Base-by-base conservation (phyloP, 1,140 invertebrate genomes). In the Megalopta genalis region DNA sequence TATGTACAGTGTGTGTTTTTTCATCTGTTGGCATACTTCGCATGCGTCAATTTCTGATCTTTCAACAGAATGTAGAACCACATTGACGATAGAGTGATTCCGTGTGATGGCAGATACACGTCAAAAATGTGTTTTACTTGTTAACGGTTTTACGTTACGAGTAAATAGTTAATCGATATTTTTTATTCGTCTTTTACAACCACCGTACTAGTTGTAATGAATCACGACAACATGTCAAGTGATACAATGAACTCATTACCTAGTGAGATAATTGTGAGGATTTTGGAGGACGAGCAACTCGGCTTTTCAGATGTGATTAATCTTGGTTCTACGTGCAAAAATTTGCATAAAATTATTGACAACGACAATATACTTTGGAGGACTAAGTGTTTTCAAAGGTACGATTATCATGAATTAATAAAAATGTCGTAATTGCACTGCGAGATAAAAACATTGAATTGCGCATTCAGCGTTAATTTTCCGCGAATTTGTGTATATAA, bases 371-470 rank as follows among this genome's bases (percentile, higher is more conserved):
- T 89, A 82, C 72, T 93, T 3, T 93, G 92, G 92, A 90, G 83
- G 66, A 88, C 65, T 0, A 93, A 92, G 65, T 91, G 91, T 75
- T 91, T 91, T 74, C 89, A 92, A 83, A 91, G 90, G 92, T 93
- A 87, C 8, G 46, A 9, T 12, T 52, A 46, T 39, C 39, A 46
- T 32, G 16, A 3, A 9, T 3, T 25, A 23, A 39, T 59, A 25
- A 25, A 8, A 62, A 37, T 2, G 4, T 25, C 16, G 2, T 37
- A 1, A 46, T 25, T 3, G 23, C 27, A 14, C 37, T 63, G 2
- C 1, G n/a, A 59, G 27, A 37, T 23, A 39, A 27, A 12, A 65
- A 46, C 57, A 21, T 21, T 2, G 16, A 32, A 27, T 39, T 25
- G n/a, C 16, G 5, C 9, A 42, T 14, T 21, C 16, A 21, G n/a